Base-by-base conservation (phyloP, 23 tunicate species). In the Corella eumyota region DNA sequence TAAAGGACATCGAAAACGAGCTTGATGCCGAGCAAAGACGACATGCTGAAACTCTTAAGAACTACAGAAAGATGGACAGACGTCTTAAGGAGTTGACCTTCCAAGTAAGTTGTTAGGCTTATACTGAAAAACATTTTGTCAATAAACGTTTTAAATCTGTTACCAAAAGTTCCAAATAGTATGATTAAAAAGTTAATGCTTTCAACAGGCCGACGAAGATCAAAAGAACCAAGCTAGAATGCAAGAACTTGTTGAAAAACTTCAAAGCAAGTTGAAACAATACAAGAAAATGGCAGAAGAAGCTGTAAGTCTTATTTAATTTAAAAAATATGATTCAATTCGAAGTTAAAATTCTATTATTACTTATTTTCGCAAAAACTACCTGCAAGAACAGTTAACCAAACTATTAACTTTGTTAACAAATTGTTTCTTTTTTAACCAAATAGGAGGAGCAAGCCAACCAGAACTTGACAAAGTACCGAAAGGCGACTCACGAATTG, bases 201-300 rank as follows among this genome's bases (percentile, higher is more conserved):
- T 13, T 44, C 17, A 13, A 51, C 32, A 80, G 91, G 97, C 91
- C 33, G 97, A 90, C 58, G 97, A 90, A 38, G 97, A 90, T 51
- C 90, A 73, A 45, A 93, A 93, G 87, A 93, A 93, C 69, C 90
- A 77, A 36, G 19, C 37, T 0, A 56, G 99, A 32, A 78, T 93
- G 88, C 99, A 93, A 56, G 99, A 93, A 44, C 75, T 93, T 0
- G 99, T 84, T 58, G 99, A 93, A 37, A 88, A 88, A 57, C 81
- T 88, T n/a, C 96, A 88, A 56, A 65, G 69, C 1, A 88, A 88
- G 57, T 54, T 93, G 74, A 93, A 93, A 59, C 93, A 87, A 67
- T 93, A 93, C 90, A 93, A 93, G 71, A 84, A 74, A 68, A 78
- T 76, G 88, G 78, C 99, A 0, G 95, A 93, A 64, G 99, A 84